Conservation (phyloP, 2,888 invertebrate species). For the Cerastoderma edule region DNA sequence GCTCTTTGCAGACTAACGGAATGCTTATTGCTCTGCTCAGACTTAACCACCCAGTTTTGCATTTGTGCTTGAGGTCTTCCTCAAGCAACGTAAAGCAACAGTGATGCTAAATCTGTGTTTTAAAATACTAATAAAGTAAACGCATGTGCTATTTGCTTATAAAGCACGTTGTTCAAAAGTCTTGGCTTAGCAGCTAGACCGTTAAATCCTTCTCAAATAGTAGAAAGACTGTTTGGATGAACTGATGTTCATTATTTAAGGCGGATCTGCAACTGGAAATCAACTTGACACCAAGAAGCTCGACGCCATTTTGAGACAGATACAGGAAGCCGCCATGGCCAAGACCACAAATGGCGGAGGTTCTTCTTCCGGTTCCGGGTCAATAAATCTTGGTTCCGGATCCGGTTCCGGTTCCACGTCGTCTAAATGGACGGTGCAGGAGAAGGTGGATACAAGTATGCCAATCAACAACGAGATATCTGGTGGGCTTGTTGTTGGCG, state of each 20-base stretch:
- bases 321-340: constrained; percentile 31
- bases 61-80: too few species aligned
- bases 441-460: constrained; percentile 13
- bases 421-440: constrained; percentile 43
- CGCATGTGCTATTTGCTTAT: too few species aligned
- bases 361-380: not conserved
- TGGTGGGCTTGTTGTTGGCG: constrained; percentile 58
- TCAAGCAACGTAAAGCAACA: too few species aligned
- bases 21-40: too few species aligned
- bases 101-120: too few species aligned
- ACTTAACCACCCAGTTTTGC: too few species aligned
- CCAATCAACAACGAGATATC: constrained; percentile 27
- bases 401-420: constrained; percentile 20
- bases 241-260: constrained; percentile 8
- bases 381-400: not conserved
- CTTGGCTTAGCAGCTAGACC: too few species aligned
- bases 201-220: too few species aligned
- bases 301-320: constrained; percentile 43
- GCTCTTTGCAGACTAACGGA: too few species aligned
- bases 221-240: too few species aligned
- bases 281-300: constrained; percentile 40
- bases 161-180: too few species aligned
- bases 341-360: not conserved
- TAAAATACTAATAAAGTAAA: too few species aligned
- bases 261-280: constrained; percentile 26